Evolutionary conservation across 2,888 invertebrate genomes (phyloP).

Genomic region (Acronicta psi): DNA sequence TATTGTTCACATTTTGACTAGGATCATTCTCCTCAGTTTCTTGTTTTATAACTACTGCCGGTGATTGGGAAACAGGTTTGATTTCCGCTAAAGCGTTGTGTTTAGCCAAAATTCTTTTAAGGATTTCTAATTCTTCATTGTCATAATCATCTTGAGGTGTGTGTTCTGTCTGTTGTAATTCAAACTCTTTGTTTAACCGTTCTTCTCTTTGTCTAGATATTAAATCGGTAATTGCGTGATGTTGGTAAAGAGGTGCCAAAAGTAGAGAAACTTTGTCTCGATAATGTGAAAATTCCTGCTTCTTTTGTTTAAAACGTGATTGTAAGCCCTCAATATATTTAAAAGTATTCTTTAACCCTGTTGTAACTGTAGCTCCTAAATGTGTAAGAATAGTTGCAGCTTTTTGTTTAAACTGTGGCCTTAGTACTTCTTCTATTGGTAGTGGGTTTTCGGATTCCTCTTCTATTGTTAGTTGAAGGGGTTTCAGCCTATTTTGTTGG

Average conservation of each 20-base stretch:
- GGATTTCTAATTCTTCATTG: constrained; percentile 70
- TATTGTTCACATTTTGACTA: constrained; percentile 58
- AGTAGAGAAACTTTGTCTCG: constrained; percentile 44
- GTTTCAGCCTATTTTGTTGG: background rate
- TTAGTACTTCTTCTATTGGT: background rate
- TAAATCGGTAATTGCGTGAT: constrained; percentile 49
- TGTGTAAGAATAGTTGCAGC: constrained; percentile 3
- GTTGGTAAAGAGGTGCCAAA: constrained; percentile 52
- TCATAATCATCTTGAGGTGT: constrained; percentile 69
- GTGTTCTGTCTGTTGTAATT: constrained; percentile 63
- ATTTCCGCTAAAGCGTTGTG: constrained; percentile 68
- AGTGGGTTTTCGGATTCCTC: constrained; percentile 7
- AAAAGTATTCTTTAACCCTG: constrained; percentile 14
- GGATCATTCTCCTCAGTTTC: constrained; percentile 57
- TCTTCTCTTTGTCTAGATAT: constrained; percentile 55
- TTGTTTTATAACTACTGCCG: constrained; percentile 63
- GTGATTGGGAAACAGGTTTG: constrained; percentile 63
- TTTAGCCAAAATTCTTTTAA: constrained; percentile 63
- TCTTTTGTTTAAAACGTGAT: constrained; percentile 20
- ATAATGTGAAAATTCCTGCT: constrained; percentile 5
- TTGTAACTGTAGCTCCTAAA: background rate
- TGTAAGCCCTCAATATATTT: constrained; percentile 21
- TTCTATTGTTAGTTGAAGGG: constrained; percentile 8
- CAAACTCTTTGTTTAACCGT: constrained; percentile 49
- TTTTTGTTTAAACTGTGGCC: background rate